Evolutionary conservation across 2,888 invertebrate genomes (phyloP), one percentile per base, ranked within the genome.

Genomic region (Machimus atricapillus): DNA sequence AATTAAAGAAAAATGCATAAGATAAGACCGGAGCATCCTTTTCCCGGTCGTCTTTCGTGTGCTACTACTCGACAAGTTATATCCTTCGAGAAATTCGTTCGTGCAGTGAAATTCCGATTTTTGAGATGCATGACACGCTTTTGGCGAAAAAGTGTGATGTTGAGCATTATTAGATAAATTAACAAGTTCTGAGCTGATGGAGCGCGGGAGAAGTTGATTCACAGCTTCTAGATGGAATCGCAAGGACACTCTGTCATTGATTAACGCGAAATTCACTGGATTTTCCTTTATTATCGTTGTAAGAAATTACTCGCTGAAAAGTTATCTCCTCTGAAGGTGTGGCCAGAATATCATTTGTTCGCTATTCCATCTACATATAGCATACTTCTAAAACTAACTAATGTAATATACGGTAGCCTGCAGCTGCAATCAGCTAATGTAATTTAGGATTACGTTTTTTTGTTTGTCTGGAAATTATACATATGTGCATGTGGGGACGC

Each of bases 1-100:
- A 83, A 83, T 83, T 83, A 83, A 66, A 43, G 83, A 37, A 66
- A 83, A 83, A 83, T 83, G 66, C 73, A 40, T 66, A 83, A 83
- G 83, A 73, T 83, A 83, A 66, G 73, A 37, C n/a, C n/a, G 73
- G 40, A 37, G 58, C 83, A 66, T 58, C 73, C 66, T 66, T 19
- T 12, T 66, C 40, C 73, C 40, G 73, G 9, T 79, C 46, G 27
- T 46, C 52, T 66, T 83, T 37, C 37, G n/a, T 23, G 16, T 37
- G 37, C 66, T 81, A 34, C 56, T 76, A 34, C 19, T 76, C 76
- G 12, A 9, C 52, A 52, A 81, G 52, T 34, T 34, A 81, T 52
- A 81, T 52, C 31, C 46, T 81, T 14, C 16, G 23, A 52, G 52
- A 81, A 52, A 12, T 56, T 43, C 27, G 56, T 81, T 81, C 81